Percentiles rank a stretch among this genome's conserved stretches.
These are phyloP conservation scores for Lymantria monacha DNA, from an alignment of 2,888 invertebrate species.

Conservation along the genomic window DNA sequence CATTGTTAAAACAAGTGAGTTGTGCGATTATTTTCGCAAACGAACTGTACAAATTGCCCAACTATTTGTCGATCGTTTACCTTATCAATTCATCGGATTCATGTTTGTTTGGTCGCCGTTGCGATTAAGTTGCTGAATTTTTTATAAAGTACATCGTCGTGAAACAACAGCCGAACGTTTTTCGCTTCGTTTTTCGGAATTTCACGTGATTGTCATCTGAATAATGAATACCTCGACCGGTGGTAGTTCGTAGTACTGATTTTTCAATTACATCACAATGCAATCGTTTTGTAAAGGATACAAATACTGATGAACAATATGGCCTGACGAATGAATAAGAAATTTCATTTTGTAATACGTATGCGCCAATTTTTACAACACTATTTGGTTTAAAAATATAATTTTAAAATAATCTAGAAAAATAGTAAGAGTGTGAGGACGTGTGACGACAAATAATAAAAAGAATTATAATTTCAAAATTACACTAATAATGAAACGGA, in stretches of 20 bases:
- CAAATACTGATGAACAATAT: constrained; percentile 20
- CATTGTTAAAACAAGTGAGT: constrained; percentile 1
- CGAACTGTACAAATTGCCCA: constrained; percentile 51
- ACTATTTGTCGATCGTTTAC: constrained; percentile 60
- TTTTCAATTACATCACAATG: constrained; percentile 79
- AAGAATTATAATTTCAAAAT: no score
- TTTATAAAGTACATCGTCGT: constrained; percentile 67
- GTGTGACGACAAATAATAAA: no score
- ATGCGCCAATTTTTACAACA: neutral
- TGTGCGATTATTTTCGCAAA: constrained; percentile 34
- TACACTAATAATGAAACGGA: no score
- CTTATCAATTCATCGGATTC: constrained; percentile 51
- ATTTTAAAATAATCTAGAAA: no score
- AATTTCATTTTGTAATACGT: constrained; percentile 5
- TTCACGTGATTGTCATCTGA: constrained; percentile 75
- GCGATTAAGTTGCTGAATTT: constrained; percentile 76
- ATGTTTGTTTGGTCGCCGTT: constrained; percentile 59
- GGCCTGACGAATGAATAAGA: constrained; percentile 21
- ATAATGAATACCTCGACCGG: constrained; percentile 59
- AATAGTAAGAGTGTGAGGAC: no score
- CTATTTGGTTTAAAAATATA: no score
- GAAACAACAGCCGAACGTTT: constrained; percentile 68
- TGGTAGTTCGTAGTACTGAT: constrained; percentile 65
- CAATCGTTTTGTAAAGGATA: constrained; percentile 32
- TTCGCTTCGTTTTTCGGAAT: constrained; percentile 74